These are phyloP conservation scores for Cryptoblepharus egeriae DNA, from an alignment of 2,797 vertebrate genomes.

Conservation along the genomic window DNA sequence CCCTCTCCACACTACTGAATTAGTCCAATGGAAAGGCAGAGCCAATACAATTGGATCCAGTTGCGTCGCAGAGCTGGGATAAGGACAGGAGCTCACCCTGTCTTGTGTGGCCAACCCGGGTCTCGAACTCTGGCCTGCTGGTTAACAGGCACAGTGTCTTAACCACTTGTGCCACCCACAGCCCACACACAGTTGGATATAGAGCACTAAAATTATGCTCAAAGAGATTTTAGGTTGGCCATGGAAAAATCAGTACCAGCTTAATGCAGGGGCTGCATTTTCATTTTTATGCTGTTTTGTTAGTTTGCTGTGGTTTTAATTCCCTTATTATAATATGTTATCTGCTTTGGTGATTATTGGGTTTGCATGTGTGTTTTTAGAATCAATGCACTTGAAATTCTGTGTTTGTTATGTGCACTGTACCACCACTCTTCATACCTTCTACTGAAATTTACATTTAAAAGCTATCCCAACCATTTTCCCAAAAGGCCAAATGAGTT, in stretches of 20 bases:
- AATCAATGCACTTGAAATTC: background rate
- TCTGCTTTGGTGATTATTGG: background rate
- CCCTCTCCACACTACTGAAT: no score
- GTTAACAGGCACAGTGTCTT: no score
- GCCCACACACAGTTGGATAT: background rate
- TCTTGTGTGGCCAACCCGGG: no score
- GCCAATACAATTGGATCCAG: no score
- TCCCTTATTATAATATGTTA: background rate
- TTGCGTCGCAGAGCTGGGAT: no score
- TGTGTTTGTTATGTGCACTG: background rate
- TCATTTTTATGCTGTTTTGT: background rate
- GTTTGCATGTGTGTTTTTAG: background rate
- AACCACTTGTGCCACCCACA: no score
- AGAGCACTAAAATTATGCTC: background rate
- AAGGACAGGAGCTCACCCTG: no score
- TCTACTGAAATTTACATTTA: background rate
- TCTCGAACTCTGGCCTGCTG: no score
- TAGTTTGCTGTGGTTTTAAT: background rate
- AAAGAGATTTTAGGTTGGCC: background rate
- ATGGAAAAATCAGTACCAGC: background rate
- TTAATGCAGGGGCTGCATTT: background rate
- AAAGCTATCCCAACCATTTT: background rate
- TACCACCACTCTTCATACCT: no score
- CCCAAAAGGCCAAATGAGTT: background rate
- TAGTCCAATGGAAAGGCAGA: no score